Evolutionary conservation across 2,888 invertebrate species (phyloP), one percentile per base, ranked within the genome.

Genomic region (Cordylochernes scorpioides): DNA sequence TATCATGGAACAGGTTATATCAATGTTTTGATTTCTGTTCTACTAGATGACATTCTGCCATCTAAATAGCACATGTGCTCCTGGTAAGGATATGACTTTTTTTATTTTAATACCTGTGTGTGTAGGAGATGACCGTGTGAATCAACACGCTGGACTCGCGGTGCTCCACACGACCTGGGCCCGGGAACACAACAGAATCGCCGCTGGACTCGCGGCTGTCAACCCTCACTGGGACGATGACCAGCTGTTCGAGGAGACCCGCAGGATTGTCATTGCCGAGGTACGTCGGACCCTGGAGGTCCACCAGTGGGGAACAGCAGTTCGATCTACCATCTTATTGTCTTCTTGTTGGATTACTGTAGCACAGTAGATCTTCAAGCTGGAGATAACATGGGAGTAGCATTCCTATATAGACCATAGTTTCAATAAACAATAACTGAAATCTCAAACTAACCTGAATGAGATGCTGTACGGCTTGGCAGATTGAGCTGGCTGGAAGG

Each of bases 121-220:
- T 27, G 7, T 7, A 39, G 35, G 34, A 3, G 50, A 52, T 30
- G 40, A 39, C 4, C 36, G 51, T n/a, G 48, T 46, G 3, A 51
- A 51, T 33, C 49, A 50, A 33, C 47, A 52, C 33, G 42, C 47
- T 6, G 46, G 44, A 3, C 37, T 52, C 9, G 42, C 46, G 6
- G 42, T 47, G 2, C 39, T 49, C 31, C 52, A 52, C 28, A 48
- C 48, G 5, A 28, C 51, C 4, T 50, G 47, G 38, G 39, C 49
- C 24, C 35, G 50, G 17, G 48, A 49, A 31, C 51, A 52, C 34
- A 52, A 52, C 36, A 32, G 46, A 1, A 33, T 51, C 7, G 49
- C 48, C 13, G 27, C 39, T 15, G 28, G 33, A 5, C 38, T 52
- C 17, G 34, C 41, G 3, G 18, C 28, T 4, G 15, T 49, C 5